Percentiles rank a stretch among this genome's conserved stretches.
These are phyloP conservation scores for Gymnorhina tibicen DNA, from an alignment of 2,113 vertebrate species.

Conservation along the genomic window DNA sequence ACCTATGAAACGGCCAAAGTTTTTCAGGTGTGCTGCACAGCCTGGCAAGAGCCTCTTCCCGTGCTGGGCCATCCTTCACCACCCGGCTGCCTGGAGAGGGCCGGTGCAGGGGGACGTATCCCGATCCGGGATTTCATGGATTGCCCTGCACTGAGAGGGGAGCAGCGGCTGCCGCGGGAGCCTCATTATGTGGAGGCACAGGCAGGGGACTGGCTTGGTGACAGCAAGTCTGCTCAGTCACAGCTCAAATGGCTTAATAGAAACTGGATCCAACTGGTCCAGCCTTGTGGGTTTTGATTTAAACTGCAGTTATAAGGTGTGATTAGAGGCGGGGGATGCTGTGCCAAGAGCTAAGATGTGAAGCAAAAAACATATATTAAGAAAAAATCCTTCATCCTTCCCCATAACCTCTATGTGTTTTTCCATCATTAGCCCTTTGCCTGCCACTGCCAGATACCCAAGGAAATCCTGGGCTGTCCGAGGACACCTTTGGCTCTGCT, in stretches of 20 bases:
- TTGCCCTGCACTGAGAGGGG: background rate
- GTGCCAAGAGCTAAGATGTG: conserved; percentile 18
- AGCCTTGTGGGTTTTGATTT: conserved; percentile 31
- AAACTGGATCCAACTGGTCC: conserved; percentile 56
- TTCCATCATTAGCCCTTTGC: background rate
- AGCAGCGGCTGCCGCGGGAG: background rate
- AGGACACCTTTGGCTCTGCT: background rate
- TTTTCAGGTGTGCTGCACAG: background rate
- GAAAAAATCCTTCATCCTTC: background rate
- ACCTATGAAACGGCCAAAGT: background rate
- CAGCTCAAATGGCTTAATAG: conserved; percentile 49
- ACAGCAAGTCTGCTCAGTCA: conserved; percentile 51
- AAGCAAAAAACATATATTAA: background rate
- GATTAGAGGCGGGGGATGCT: background rate
- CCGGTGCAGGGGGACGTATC: background rate
- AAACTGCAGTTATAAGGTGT: conserved; percentile 44
- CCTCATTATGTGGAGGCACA: background rate
- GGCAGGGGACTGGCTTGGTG: conserved; percentile 49
- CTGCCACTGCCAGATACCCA: background rate
- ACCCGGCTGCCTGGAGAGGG: background rate
- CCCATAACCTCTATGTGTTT: background rate
- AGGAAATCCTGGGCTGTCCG: background rate
- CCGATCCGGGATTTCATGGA: background rate
- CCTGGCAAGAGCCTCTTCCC: background rate
- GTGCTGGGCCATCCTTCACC: accelerated